phyloP scores from a whole-genome alignment of 1,140 invertebrate species.

The Drosophila sucinea region DNA sequence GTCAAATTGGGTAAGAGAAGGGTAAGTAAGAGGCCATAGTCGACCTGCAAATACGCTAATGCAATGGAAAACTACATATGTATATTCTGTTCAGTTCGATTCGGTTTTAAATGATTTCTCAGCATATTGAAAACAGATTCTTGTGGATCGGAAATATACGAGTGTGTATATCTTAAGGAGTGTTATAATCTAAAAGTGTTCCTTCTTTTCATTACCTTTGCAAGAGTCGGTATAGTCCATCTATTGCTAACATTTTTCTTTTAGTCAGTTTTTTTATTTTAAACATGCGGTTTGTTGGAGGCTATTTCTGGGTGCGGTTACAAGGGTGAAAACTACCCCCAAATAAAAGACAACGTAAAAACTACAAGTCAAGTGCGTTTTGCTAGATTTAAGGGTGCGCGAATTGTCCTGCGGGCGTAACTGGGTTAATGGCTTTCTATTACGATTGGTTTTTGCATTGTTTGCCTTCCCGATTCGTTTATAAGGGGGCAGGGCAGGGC shows the following conservation, averaged over 20 bases:
- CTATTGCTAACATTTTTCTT: neutral
- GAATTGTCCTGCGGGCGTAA: slow-evolving; percentile 30
- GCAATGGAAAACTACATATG: too few species aligned
- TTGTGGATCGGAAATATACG: too few species aligned
- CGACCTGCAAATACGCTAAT: neutral
- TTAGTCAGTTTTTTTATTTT: slow-evolving; percentile 23
- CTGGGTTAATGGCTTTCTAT: slow-evolving; percentile 62
- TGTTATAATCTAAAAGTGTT: too few species aligned
- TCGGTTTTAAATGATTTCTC: too few species aligned
- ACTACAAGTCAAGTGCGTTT: slow-evolving; percentile 36
- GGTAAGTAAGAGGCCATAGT: neutral
- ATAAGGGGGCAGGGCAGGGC: slow-evolving; percentile 11
- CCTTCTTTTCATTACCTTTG: too few species aligned
- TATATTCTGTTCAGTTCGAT: too few species aligned
- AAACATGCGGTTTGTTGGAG: slow-evolving; percentile 24
- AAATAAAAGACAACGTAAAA: slow-evolving; percentile 28
- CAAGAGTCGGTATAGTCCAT: too few species aligned
- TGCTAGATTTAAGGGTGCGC: neutral
- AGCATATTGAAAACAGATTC: too few species aligned
- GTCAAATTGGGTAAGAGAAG: neutral
- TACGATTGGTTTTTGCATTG: slow-evolving; percentile 55
- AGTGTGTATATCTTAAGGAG: too few species aligned
- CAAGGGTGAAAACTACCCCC: slow-evolving; percentile 4
- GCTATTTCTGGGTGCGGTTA: slow-evolving; percentile 45
- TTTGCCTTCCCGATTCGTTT: slow-evolving; percentile 37